These are phyloP conservation scores for Chaenodraco wilsoni DNA, from an alignment of 2,797 vertebrate species.

Conservation along the genomic window DNA sequence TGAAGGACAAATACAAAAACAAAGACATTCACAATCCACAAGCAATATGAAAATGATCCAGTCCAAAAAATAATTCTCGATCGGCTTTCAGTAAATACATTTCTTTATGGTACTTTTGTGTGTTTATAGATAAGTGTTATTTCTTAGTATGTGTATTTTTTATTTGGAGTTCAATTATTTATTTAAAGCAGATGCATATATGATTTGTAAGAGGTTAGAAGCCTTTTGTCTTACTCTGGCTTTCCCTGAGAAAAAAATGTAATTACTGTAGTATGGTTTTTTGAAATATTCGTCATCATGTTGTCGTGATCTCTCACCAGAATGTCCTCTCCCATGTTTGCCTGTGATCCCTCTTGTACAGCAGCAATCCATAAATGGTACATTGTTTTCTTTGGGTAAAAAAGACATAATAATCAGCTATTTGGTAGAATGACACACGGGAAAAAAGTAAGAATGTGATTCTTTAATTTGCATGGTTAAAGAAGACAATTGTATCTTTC, in stretches of 20 bases:
- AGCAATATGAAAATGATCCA: conserved; percentile 47
- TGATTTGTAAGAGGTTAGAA: conserved; percentile 56
- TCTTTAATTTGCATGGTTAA: conserved; percentile 48
- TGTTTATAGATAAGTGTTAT: too few relatives aligned
- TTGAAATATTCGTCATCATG: not conserved
- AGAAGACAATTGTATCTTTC: conserved; percentile 16
- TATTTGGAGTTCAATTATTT: conserved; percentile 57
- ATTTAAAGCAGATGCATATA: conserved; percentile 61
- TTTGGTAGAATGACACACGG: not conserved
- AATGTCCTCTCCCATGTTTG: conserved; percentile 34
- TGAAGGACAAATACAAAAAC: not conserved
- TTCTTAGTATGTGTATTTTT: conserved; percentile 29
- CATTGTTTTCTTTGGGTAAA: not conserved
- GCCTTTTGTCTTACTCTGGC: too few relatives aligned
- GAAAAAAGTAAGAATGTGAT: not conserved
- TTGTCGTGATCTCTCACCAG: conserved; percentile 17
- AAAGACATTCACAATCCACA: conserved; percentile 20
- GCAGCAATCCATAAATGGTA: conserved; percentile 24
- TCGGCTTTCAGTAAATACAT: conserved; percentile 10
- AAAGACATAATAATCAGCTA: not conserved
- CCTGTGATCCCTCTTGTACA: conserved; percentile 34
- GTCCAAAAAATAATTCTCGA: conserved; percentile 1
- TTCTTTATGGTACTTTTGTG: conserved; percentile 31
- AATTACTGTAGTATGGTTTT: not conserved
- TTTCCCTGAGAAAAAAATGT: not conserved